Conservation (phyloP, 2,797 vertebrate genomes). For the Pterois miles region DNA sequence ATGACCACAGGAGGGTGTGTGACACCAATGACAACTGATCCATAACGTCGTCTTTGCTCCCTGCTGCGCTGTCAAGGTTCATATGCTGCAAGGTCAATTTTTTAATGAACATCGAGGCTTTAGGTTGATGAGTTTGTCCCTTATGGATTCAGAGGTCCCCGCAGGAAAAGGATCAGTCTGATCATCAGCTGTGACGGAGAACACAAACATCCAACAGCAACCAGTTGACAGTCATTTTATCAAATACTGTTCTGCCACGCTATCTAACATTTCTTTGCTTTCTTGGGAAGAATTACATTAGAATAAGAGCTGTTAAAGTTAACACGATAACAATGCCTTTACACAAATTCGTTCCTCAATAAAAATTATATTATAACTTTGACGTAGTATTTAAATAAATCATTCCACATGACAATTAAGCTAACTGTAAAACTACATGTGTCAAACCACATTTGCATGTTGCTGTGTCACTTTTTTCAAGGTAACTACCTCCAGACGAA, state of each 20-base stretch:
- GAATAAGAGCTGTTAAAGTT: too few relatives aligned
- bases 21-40: conserved; percentile 29
- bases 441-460: too few relatives aligned
- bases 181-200: background rate
- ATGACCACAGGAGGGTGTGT: conserved; percentile 20
- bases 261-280: background rate
- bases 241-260: too few relatives aligned
- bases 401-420: too few relatives aligned
- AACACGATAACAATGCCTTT: too few relatives aligned
- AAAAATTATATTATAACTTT: too few relatives aligned
- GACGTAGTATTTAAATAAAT: too few relatives aligned
- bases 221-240: background rate
- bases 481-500: too few relatives aligned
- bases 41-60: conserved; percentile 9
- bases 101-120: conserved; percentile 2
- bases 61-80: background rate
- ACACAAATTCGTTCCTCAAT: too few relatives aligned
- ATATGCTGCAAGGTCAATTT: conserved; percentile 6
- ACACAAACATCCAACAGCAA: background rate
- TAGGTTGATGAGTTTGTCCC: background rate
- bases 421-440: too few relatives aligned
- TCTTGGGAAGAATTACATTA: background rate
- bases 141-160: background rate
- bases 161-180: background rate
- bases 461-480: too few relatives aligned